Evolutionary conservation across 2,113 vertebrate genomes (phyloP).

Genomic region (Oncorhynchus keta): DNA sequence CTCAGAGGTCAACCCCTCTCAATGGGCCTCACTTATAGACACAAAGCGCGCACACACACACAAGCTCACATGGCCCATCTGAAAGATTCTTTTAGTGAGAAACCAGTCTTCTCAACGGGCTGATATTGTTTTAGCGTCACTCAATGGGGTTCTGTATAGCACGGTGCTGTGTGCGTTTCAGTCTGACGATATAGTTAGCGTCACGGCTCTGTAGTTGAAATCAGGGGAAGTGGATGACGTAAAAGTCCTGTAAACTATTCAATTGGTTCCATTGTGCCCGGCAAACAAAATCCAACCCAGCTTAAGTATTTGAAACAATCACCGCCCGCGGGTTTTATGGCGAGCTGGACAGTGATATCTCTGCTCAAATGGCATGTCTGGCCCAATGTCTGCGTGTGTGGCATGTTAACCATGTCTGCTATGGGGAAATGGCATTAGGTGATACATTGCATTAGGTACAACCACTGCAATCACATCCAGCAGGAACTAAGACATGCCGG

Average conservation of each 20-base stretch:
- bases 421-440: slow-evolving; percentile 8
- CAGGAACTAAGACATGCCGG: neutral
- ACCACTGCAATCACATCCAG: neutral
- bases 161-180: slow-evolving; percentile 41
- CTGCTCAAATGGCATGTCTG: neutral
- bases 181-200: slow-evolving; percentile 39
- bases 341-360: slow-evolving; percentile 35
- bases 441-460: neutral
- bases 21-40: slow-evolving; percentile 46
- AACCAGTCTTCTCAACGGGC: slow-evolving; percentile 25
- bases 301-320: no score
- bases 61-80: slow-evolving; percentile 2
- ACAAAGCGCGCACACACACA: neutral
- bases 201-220: slow-evolving; percentile 43
- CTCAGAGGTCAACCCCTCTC: slow-evolving; percentile 52
- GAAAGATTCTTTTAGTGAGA: slow-evolving; percentile 6
- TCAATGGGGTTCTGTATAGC: slow-evolving; percentile 48
- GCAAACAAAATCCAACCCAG: no score
- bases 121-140: slow-evolving; percentile 31
- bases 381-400: slow-evolving; percentile 1
- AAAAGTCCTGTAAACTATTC: slow-evolving; percentile 34
- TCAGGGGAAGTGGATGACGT: slow-evolving; percentile 52
- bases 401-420: slow-evolving; percentile 37
- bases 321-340: neutral
- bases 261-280: no score